These are phyloP conservation scores for Drosophila asahinai DNA, from an alignment of 1,140 invertebrate genomes.

Conservation along the genomic window DNA sequence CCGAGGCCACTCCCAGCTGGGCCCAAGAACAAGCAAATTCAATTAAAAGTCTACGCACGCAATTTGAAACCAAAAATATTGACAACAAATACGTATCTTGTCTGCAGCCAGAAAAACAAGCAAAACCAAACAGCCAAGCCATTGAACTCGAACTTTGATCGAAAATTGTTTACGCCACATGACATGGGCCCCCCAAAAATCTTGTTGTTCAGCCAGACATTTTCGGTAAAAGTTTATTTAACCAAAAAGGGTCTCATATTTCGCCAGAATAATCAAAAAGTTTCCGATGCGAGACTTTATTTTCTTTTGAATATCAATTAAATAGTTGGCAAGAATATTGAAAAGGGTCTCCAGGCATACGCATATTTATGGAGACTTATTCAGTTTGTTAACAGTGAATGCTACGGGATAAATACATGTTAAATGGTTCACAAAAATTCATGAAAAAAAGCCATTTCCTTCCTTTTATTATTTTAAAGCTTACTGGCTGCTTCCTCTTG, in stretches of 20 bases:
- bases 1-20: conserved; percentile 12
- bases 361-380: background rate
- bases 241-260: conserved; percentile 16
- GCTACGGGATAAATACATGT: background rate
- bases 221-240: conserved; percentile 29
- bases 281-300: background rate
- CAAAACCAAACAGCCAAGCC: conserved; percentile 10
- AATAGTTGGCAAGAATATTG: background rate
- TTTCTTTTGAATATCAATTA: conserved; percentile 18
- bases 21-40: conserved; percentile 55
- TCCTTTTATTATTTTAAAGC: background rate
- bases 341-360: background rate
- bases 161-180: conserved; percentile 40
- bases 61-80: conserved; percentile 65
- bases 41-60: conserved; percentile 79
- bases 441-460: background rate
- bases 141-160: conserved; percentile 49
- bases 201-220: conserved; percentile 22
- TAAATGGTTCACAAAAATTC: no score
- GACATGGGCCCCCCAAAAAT: conserved; percentile 39
- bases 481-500: background rate
- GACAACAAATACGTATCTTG: conserved; percentile 40
- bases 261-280: conserved; percentile 31
- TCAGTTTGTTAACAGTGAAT: background rate
- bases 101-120: conserved; percentile 45